These are phyloP conservation scores for Chydorus sphaericus DNA, from an alignment of 2,888 invertebrate genomes.

Conservation along the genomic window DNA sequence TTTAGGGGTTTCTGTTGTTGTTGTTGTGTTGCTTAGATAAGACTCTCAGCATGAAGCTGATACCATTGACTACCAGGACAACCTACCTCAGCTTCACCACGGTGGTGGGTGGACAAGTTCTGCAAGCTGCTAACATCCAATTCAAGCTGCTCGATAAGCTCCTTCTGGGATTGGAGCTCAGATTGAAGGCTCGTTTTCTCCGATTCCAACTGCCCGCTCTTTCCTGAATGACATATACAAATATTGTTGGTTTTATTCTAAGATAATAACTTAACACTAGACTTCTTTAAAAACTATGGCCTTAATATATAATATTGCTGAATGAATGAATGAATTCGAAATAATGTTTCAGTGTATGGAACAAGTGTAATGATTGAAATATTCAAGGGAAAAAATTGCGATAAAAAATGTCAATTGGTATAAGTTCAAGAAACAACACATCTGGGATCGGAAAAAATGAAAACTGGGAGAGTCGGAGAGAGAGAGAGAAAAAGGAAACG, in stretches of 20 bases:
- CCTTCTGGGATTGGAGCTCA: conserved; percentile 6
- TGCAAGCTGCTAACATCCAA: conserved; percentile 31
- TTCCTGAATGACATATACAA: neutral
- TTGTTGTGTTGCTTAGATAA: neutral
- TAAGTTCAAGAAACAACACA: conserved; percentile 6
- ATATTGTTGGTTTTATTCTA: neutral
- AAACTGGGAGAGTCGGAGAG: neutral
- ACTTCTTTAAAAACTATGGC: neutral
- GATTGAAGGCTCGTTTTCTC: neutral
- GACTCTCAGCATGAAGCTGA: neutral
- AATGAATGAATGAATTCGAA: neutral
- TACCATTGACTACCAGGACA: no score
- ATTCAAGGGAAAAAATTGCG: conserved; percentile 4
- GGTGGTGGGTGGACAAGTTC: conserved; percentile 29
- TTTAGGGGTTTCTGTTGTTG: no score
- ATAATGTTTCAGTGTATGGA: neutral
- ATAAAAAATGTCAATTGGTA: conserved; percentile 3
- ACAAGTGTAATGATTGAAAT: conserved; percentile 8
- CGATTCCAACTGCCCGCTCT: neutral
- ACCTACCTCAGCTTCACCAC: conserved; percentile 29
- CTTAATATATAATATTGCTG: neutral
- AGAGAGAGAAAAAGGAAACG: neutral
- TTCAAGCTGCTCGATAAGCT: conserved; percentile 29
- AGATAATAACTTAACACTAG: neutral
- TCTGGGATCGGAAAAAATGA: neutral